Conservation (phyloP, 2,113 vertebrate genomes). For the Talpa occidentalis region DNA sequence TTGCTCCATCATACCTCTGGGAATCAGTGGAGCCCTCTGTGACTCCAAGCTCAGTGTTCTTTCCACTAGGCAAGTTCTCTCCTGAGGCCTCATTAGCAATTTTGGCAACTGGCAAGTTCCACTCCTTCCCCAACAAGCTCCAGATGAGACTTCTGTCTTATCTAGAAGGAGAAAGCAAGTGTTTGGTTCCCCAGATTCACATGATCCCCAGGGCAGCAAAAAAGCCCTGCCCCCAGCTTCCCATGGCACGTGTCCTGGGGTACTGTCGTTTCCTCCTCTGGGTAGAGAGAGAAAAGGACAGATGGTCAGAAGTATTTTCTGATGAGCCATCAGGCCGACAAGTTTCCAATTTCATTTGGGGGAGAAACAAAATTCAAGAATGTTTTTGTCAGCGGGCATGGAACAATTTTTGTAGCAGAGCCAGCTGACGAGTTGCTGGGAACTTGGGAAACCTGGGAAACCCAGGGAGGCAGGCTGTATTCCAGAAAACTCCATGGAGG, state of each 20-base stretch:
- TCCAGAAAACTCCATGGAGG: not conserved
- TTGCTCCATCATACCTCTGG: conserved; percentile 1
- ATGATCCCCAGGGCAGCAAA: not conserved
- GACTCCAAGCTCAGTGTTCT: not conserved
- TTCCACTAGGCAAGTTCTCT: not conserved
- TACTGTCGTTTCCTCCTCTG: fast-evolving
- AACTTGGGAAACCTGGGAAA: not conserved
- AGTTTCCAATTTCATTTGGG: not conserved
- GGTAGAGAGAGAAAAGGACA: not conserved
- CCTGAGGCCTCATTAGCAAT: conserved; percentile 58
- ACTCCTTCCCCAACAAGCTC: conserved; percentile 10
- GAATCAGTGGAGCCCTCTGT: not conserved
- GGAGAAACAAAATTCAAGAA: not conserved
- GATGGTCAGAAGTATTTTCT: not conserved
- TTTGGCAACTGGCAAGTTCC: conserved; percentile 39
- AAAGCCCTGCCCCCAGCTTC: not conserved
- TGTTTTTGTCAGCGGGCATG: not conserved
- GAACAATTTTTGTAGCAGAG: not conserved
- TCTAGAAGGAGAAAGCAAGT: conserved; percentile 40
- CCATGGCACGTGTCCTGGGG: not conserved
- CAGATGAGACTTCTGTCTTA: conserved; percentile 43
- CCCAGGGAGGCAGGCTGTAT: not conserved
- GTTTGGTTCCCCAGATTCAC: conserved; percentile 11
- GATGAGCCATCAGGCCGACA: not conserved
- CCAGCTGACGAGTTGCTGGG: not conserved